Conservation (phyloP, 2,797 vertebrate species). For the Strix occidentalis region DNA sequence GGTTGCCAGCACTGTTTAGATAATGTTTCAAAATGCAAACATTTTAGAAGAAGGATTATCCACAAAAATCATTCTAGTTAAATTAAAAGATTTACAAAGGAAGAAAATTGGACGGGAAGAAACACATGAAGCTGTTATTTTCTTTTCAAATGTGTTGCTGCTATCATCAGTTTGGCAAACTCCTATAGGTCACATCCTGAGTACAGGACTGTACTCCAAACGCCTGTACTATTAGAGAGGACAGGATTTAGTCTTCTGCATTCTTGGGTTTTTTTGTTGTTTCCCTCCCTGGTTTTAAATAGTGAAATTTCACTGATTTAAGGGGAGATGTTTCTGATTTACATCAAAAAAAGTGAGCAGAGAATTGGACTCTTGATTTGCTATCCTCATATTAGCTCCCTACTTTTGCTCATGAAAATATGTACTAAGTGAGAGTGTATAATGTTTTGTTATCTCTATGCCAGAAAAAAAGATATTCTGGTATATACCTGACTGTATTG, state of each 20-base stretch:
- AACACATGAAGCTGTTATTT: not conserved
- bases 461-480: not conserved
- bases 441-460: not conserved
- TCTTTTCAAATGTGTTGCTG: not conserved
- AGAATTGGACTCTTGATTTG: not conserved
- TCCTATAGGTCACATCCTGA: not conserved
- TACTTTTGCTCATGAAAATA: not conserved
- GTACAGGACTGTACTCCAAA: not conserved
- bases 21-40: not conserved
- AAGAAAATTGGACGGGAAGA: not conserved
- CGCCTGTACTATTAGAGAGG: not conserved
- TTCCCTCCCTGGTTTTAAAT: not conserved
- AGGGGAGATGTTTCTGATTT: not conserved
- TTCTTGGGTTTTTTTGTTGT: not conserved
- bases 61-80: not conserved
- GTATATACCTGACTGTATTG: not conserved
- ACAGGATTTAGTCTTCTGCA: not conserved
- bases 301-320: not conserved
- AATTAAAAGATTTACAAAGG: constrained; percentile 4
- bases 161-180: not conserved
- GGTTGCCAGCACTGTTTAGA: not conserved
- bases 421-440: not conserved
- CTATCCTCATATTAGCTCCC: not conserved
- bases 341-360: not conserved
- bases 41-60: not conserved